Conservation (phyloP, 2,797 vertebrate species). For the Arctocebus calabarensis region DNA sequence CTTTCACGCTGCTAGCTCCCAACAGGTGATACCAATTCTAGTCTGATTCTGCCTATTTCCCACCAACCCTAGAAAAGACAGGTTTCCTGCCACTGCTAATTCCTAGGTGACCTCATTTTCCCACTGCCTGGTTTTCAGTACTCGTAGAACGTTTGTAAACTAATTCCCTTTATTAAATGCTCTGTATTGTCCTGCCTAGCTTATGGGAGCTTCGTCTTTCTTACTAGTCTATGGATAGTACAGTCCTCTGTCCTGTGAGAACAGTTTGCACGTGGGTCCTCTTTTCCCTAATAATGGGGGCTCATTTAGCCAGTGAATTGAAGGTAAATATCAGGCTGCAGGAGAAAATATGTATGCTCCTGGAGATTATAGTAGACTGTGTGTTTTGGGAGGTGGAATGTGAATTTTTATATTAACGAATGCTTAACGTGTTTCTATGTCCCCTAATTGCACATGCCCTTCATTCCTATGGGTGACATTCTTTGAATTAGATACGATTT, state of each 20-base stretch:
- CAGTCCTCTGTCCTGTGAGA: background rate
- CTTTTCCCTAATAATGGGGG: background rate
- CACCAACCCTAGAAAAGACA: background rate
- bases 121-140: background rate
- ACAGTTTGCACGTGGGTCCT: background rate
- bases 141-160: background rate
- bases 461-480: background rate
- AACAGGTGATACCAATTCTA: background rate
- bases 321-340: background rate
- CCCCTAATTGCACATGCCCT: background rate
- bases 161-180: background rate
- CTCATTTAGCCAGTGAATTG: constrained; percentile 5
- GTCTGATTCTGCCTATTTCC: background rate
- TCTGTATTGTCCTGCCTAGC: background rate
- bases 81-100: background rate
- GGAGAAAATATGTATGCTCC: background rate
- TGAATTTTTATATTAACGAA: background rate
- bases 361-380: background rate
- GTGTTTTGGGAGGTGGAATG: background rate
- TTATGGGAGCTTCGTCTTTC: background rate
- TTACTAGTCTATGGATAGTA: background rate
- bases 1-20: background rate
- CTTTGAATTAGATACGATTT: background rate
- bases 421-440: background rate
- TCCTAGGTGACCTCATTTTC: background rate